Evolutionary conservation across 1,140 invertebrate genomes (phyloP).

Genomic region (Zaprionus nigranus): DNA sequence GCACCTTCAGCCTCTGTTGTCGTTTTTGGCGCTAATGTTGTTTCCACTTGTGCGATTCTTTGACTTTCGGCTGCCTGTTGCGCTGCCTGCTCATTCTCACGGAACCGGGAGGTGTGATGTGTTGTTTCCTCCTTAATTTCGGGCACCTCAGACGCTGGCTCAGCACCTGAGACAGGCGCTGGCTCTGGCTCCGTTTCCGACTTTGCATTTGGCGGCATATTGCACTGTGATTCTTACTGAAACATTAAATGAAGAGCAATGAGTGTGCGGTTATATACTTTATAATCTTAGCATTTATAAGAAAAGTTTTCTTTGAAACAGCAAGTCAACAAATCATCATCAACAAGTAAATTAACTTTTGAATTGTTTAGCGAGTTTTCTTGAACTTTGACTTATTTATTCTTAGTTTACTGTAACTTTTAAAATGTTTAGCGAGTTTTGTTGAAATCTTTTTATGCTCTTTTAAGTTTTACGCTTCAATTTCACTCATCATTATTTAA

Average conservation of each 20-base stretch:
- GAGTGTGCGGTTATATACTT: neutral
- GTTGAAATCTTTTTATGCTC: conserved; percentile 18
- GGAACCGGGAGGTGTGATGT: conserved; percentile 69
- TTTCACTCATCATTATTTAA: conserved; percentile 38
- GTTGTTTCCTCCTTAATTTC: conserved; percentile 74
- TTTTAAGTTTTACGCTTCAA: conserved; percentile 5
- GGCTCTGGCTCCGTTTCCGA: conserved; percentile 70
- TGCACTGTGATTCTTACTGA: conserved; percentile 61
- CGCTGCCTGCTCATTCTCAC: conserved; percentile 66
- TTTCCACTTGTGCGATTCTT: conserved; percentile 74
- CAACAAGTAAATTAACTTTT: neutral
- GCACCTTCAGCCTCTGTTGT: conserved; percentile 78
- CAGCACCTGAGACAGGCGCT: conserved; percentile 50
- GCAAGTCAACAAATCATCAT: neutral
- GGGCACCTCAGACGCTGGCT: conserved; percentile 52
- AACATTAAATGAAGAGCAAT: neutral
- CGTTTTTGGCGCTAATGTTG: conserved; percentile 68
- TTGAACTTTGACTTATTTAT: neutral
- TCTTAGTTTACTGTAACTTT: neutral
- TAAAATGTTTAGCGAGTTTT: neutral
- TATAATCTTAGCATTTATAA: neutral
- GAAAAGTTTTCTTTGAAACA: neutral
- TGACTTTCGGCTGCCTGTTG: conserved; percentile 65
- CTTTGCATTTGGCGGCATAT: conserved; percentile 81
- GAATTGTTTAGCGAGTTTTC: neutral